Evolutionary conservation across 2,113 vertebrate species (phyloP).

Genomic region (Mesitornis unicolor): DNA sequence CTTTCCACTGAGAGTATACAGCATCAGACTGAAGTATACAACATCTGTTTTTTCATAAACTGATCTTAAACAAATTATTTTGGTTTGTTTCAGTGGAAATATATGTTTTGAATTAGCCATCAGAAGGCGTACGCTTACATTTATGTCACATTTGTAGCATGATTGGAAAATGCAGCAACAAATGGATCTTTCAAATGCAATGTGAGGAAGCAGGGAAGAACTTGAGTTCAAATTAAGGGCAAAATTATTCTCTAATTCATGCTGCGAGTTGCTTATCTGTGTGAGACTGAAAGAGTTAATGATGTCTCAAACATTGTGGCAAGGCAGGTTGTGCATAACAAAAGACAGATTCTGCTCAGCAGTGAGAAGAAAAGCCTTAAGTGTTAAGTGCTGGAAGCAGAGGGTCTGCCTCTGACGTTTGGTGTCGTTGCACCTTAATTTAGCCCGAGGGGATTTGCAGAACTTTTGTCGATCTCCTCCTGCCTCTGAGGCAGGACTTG

Average conservation of each 20-base stretch:
- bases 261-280: background rate
- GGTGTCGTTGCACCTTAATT: too few species aligned
- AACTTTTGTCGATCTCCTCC: too few species aligned
- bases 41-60: background rate
- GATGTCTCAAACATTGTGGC: too few species aligned
- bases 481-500: too few species aligned
- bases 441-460: too few species aligned
- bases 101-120: accelerated
- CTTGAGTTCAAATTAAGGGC: conserved; percentile 37
- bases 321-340: too few species aligned
- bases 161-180: background rate
- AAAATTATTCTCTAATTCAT: conserved; percentile 15
- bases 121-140: background rate
- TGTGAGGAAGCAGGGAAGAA: background rate
- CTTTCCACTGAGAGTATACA: background rate
- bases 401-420: too few species aligned
- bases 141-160: background rate
- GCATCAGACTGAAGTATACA: background rate
- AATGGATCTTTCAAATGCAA: background rate
- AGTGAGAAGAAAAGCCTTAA: too few species aligned
- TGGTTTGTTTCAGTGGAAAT: background rate
- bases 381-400: too few species aligned
- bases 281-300: too few species aligned
- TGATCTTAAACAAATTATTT: background rate
- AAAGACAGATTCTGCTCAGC: too few species aligned